Evolutionary conservation across 2,113 vertebrate genomes (phyloP), one percentile per base, ranked within the genome.

Genomic region (Phaethornis superciliosus): DNA sequence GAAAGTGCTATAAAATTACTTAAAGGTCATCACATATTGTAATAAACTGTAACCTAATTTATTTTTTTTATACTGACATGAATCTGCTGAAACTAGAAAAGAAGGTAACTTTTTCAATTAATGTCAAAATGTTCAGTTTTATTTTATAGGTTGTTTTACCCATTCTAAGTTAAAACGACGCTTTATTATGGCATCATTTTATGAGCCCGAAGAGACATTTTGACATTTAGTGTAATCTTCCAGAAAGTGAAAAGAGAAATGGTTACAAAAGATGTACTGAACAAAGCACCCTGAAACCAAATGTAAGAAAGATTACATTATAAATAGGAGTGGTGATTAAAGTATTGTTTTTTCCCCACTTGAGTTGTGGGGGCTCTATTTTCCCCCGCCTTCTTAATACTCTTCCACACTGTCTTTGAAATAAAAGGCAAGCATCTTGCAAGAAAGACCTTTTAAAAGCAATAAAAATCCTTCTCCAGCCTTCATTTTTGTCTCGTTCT

Each of bases 211-310:
- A 88, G 98, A 97, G 97, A 96, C 97, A 93, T 94, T 97, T 97
- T 98, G 98, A 98, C 98, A 98, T 98, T 98, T 98, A 96, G 95
- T 94, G 95, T 97, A 96, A 97, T 98, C 96, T 98, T 94, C 67
- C 91, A 94, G 68, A 97, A 97, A 98, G 97, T 96, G 97, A 94
- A 77, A 93, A 94, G 95, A 92, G 92, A 96, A 95, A 97, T 95
- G 89, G 95, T 97, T 97, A 97, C 94, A 59, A 97, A 97, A 97
- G 95, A 94, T 92, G 86, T 95, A 72, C 85, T 88, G 95, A 93
- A 95, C 93, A 96, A 97, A 97, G 96, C 95, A 94, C 93, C 81
- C 90, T 94, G 95, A 97, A 97, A 92, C 62, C 89, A 96, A 97
- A 97, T 80, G 90, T 90, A 95, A 95, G 89, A 94, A 97, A 95